Percentiles rank a stretch among this genome's conserved stretches.
These are phyloP conservation scores for Himalopsyche japonica DNA, from an alignment of 2,888 invertebrate species.

Conservation along the genomic window DNA sequence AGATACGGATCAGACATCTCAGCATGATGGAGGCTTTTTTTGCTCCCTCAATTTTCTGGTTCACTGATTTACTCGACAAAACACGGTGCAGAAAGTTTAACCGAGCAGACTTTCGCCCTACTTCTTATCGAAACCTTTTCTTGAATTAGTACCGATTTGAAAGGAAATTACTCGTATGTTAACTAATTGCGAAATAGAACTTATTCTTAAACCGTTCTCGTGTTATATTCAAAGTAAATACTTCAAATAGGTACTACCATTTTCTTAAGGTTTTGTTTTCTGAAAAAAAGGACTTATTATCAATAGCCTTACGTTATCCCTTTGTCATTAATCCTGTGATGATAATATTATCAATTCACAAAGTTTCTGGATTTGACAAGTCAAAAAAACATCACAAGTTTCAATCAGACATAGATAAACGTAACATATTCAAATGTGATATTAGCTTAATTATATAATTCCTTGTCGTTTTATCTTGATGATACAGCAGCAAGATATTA, in stretches of 20 bases:
- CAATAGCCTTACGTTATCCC: too few relatives aligned
- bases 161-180: background rate
- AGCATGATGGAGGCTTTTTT: background rate
- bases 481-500: background rate
- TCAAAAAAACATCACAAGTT: too few relatives aligned
- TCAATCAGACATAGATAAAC: too few relatives aligned
- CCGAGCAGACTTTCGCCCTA: background rate
- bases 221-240: background rate
- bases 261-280: too few relatives aligned
- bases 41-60: background rate
- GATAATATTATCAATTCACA: too few relatives aligned
- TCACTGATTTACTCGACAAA: background rate
- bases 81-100: background rate
- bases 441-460: too few relatives aligned
- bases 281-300: too few relatives aligned
- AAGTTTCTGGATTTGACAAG: too few relatives aligned
- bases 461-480: background rate
- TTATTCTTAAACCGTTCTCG: background rate
- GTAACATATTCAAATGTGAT: too few relatives aligned
- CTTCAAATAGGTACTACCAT: too few relatives aligned
- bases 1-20: background rate
- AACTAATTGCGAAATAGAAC: too few relatives aligned
- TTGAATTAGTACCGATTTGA: background rate
- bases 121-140: background rate
- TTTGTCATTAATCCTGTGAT: too few relatives aligned